A percentile compares a stretch with the other conserved stretches of the same genome.
These are phyloP conservation scores for Pachypanchax playfairii DNA, from an alignment of 2,113 vertebrate genomes.

Conservation along the genomic window DNA sequence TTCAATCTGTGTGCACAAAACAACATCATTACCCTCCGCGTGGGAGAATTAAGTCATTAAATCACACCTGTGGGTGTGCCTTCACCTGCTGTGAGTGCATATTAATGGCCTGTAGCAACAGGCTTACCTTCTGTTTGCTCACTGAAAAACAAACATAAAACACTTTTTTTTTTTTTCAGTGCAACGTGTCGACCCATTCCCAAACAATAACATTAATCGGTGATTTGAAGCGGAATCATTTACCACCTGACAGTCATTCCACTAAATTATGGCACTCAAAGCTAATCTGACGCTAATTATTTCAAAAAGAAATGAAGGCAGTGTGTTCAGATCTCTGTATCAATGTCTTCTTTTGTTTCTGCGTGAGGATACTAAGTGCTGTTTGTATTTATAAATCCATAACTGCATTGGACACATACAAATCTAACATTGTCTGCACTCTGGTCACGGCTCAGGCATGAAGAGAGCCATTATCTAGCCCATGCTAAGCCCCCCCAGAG, in stretches of 20 bases:
- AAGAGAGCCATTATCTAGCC: constrained; percentile 63
- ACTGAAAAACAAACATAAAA: not conserved
- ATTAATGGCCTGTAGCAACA: constrained; percentile 3
- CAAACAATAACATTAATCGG: constrained; percentile 2
- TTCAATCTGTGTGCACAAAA: not conserved
- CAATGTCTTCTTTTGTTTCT: constrained; percentile 13
- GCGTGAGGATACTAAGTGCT: constrained; percentile 7
- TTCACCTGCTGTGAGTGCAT: constrained; percentile 14
- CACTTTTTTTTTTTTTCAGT: not conserved
- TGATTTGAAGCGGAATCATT: not conserved
- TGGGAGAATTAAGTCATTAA: constrained; percentile 18
- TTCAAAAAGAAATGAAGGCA: constrained; percentile 13
- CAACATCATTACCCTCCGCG: constrained; percentile 7
- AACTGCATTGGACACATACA: constrained; percentile 19
- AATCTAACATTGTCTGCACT: constrained; percentile 51
- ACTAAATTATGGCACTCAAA: constrained; percentile 2
- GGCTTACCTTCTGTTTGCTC: not conserved
- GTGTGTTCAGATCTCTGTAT: constrained; percentile 3
- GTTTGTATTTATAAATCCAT: constrained; percentile 17
- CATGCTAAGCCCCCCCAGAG: constrained; percentile 55
- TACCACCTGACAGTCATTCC: not conserved
- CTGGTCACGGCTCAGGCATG: constrained; percentile 62
- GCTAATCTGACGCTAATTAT: constrained; percentile 10
- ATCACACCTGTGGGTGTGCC: constrained; percentile 19
- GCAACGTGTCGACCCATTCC: not conserved